Evolutionary conservation across 1,140 invertebrate species (phyloP), one percentile per base, ranked within the genome.

Genomic region (Bombus breviceps): DNA sequence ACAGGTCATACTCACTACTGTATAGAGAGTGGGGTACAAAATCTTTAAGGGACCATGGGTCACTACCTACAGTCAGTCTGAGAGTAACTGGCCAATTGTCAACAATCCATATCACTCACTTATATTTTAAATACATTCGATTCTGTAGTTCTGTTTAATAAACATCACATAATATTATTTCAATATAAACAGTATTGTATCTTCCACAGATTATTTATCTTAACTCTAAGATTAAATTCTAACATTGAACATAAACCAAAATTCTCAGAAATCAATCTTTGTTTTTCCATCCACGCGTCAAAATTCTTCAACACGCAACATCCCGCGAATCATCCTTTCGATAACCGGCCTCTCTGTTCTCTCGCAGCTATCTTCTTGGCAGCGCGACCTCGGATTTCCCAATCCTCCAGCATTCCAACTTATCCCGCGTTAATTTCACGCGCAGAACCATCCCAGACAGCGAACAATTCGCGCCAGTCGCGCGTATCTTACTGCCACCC

Each of bases 401-500:
- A 47, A 68, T 69, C 43, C 41, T 32, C n/a, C 22, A 10, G 76
- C 18, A 57, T 32, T 66, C n/a, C 59, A 12, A n/a, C 39, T 37
- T 28, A 37, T 77, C 47, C 18, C 13, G 53, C 53, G 77, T 79
- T 79, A 43, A 79, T 80, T 80, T 69, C 78, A 37, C 78, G 41
- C 25, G 41, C 77, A 4, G 64, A 79, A 53, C 34, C 53, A 62
- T 28, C 59, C 34, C 62, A 41, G 77, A 79, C 77, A 68, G 77
- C 62, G 41, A 79, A 80, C 78, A 53, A 80, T 80, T 80, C 78
- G 66, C 64, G 41, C n/a, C 62, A 43, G 41, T 37, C 64, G 62
- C 77, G 73, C 62, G 78, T 62, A 69, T 80, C 78, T 80, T 66
- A 41, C 34, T 32, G 78, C 43, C 78, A 47, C 78, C 78, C 78